Conservation (phyloP, 2,888 invertebrate species). For the Lutraria lutraria region DNA sequence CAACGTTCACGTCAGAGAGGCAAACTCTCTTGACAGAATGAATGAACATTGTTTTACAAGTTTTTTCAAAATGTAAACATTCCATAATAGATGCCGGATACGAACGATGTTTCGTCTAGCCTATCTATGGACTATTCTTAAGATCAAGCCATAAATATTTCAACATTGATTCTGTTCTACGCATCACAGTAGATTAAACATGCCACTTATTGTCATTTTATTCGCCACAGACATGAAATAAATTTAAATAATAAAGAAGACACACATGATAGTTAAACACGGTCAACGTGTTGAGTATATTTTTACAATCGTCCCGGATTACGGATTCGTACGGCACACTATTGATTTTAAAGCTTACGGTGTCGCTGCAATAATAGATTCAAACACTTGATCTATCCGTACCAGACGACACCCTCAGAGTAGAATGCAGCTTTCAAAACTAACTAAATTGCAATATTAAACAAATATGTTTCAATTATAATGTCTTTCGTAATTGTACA, state of each 20-base stretch:
- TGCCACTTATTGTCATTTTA: slow-evolving; percentile 10
- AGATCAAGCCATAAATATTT: neutral
- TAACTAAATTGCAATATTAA: neutral
- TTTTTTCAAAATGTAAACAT: neutral
- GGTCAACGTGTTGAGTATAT: neutral
- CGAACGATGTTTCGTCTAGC: neutral
- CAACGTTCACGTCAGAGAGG: neutral
- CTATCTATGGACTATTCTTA: neutral
- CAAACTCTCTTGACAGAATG: neutral
- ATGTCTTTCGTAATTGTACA: no score
- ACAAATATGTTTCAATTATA: no score
- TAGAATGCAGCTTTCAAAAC: neutral
- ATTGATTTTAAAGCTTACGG: neutral
- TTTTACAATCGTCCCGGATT: neutral
- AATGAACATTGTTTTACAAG: slow-evolving; percentile 18
- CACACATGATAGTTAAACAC: neutral
- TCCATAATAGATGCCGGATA: neutral
- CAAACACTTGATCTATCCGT: neutral
- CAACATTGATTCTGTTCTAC: neutral
- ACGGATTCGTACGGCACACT: neutral
- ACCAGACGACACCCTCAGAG: neutral
- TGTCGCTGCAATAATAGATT: neutral
- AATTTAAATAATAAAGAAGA: slow-evolving; percentile 2
- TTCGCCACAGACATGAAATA: neutral
- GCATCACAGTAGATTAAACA: slow-evolving; percentile 4